A percentile compares a stretch with the other conserved stretches of the same genome.
These are phyloP conservation scores for Eristalis tenax DNA, from an alignment of 2,888 invertebrate species.

Conservation along the genomic window DNA sequence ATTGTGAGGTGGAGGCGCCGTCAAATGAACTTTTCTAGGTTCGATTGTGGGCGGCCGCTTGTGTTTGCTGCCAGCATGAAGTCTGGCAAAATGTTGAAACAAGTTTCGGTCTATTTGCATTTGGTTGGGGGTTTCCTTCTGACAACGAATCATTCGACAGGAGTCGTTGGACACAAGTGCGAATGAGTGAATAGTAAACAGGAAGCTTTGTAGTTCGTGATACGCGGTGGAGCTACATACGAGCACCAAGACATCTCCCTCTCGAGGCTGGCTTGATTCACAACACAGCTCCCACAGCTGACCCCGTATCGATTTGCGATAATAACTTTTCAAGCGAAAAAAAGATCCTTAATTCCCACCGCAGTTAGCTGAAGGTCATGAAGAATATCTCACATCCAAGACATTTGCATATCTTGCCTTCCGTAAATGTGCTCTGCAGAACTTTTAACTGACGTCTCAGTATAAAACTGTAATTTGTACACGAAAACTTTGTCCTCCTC, in stretches of 20 bases:
- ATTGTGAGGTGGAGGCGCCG: background rate
- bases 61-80: background rate
- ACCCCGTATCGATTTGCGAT: background rate
- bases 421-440: background rate
- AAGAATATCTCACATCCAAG: background rate
- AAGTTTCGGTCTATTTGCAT: background rate
- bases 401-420: slow-evolving; percentile 39
- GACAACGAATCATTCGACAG: background rate
- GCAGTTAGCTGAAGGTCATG: background rate
- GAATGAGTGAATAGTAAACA: no score
- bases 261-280: no score
- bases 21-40: background rate
- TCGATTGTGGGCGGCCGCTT: background rate
- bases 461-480: slow-evolving; percentile 46
- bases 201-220: no score
- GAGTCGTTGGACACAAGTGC: no score
- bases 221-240: no score
- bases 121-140: background rate
- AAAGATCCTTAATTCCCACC: background rate
- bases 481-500: slow-evolving; percentile 37
- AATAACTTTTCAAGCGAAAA: background rate
- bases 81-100: background rate
- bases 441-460: slow-evolving; percentile 6
- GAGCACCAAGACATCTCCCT: no score
- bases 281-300: no score